Evolutionary conservation across 2,113 vertebrate genomes (phyloP).

Genomic region (Odobenus rosmarus): DNA sequence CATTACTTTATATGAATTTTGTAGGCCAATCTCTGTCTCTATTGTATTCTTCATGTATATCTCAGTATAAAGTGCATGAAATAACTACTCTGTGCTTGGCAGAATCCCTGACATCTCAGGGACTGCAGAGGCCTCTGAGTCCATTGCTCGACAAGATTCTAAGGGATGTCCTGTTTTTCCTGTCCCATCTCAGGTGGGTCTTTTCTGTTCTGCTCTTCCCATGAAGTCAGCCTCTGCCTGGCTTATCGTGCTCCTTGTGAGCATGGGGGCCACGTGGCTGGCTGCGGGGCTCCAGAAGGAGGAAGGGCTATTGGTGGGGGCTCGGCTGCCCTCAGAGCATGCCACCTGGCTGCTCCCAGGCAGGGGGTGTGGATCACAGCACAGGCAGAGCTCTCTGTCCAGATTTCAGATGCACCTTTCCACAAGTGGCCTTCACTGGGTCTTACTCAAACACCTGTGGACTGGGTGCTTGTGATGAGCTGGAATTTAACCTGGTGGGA

Average conservation of each 20-base stretch:
- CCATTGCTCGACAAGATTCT: not conserved
- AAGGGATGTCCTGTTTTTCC: not conserved
- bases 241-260: not conserved
- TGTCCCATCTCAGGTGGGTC: not conserved
- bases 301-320: rapidly evolving
- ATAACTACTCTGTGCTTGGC: not conserved
- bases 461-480: not conserved
- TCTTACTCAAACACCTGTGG: not conserved
- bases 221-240: not conserved
- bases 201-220: not conserved
- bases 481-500: not conserved
- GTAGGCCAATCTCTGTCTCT: too few relatives aligned
- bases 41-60: not conserved
- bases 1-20: not conserved
- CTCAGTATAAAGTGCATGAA: not conserved
- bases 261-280: not conserved
- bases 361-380: not conserved
- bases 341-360: too few relatives aligned
- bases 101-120: not conserved
- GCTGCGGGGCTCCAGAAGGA: not conserved
- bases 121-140: not conserved
- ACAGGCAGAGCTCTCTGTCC: not conserved
- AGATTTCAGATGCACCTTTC: not conserved
- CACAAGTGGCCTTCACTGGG: not conserved
- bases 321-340: not conserved